A percentile compares a stretch with the other conserved stretches of the same genome.
Evolutionary conservation across 2,797 vertebrate species (phyloP).

Genomic region (Dryobates pubescens): DNA sequence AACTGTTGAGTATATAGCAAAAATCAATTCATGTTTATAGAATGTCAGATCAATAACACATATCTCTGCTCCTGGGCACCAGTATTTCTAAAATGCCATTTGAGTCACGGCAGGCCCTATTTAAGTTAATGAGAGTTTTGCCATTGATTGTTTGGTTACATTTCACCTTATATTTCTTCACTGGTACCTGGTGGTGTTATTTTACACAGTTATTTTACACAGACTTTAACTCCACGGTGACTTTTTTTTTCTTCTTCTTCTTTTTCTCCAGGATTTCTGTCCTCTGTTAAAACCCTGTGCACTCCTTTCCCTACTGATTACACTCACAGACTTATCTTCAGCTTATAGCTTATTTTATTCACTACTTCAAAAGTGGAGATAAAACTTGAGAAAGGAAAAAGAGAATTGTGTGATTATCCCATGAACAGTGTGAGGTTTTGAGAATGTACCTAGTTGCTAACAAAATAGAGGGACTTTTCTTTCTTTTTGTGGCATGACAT

Average conservation of each 20-base stretch:
- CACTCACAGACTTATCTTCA: slow-evolving; percentile 17
- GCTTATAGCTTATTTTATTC: slow-evolving; percentile 35
- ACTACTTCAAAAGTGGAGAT: slow-evolving; percentile 6
- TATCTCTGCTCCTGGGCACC: background rate
- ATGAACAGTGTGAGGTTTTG: background rate
- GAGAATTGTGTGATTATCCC: slow-evolving; percentile 38
- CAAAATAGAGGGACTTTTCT: slow-evolving; percentile 15
- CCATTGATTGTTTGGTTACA: slow-evolving; percentile 29
- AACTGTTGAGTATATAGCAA: background rate
- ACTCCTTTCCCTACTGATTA: background rate
- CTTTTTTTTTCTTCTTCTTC: background rate
- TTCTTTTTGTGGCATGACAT: slow-evolving; percentile 26
- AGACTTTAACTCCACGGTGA: background rate
- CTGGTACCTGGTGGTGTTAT: background rate
- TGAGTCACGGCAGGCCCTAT: background rate
- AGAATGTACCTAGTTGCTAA: slow-evolving; percentile 9
- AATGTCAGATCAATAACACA: background rate
- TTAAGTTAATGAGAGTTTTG: slow-evolving; percentile 32
- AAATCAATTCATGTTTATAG: slow-evolving; percentile 32
- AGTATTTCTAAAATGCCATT: slow-evolving; percentile 41
- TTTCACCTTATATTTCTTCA: slow-evolving; percentile 24
- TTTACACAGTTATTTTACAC: background rate
- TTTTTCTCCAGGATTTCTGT: slow-evolving; percentile 9
- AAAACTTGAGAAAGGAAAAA: background rate
- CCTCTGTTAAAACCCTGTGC: background rate